These are phyloP conservation scores for Melinopterus prodromus DNA, from an alignment of 2,888 invertebrate species.

Conservation along the genomic window DNA sequence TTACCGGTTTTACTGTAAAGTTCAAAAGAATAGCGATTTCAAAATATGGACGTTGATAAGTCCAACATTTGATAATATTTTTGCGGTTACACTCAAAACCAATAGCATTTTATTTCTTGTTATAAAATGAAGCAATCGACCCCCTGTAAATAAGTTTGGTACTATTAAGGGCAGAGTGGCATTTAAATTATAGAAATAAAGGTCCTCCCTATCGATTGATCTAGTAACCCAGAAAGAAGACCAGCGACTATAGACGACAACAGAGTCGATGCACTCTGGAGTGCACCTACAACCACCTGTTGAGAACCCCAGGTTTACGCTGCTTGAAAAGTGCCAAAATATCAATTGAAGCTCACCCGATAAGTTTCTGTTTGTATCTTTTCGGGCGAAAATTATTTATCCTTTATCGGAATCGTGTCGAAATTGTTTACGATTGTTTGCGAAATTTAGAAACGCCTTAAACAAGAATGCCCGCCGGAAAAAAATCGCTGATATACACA, in stretches of 20 bases:
- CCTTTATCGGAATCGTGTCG: not conserved
- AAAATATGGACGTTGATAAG: no score
- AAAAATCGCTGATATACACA: not conserved
- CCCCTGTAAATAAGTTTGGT: not conserved
- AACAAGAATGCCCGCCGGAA: not conserved
- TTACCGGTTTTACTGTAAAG: no score
- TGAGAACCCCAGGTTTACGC: not conserved
- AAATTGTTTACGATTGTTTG: not conserved
- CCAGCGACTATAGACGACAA: not conserved
- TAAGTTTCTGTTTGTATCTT: not conserved
- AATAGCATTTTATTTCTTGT: no score
- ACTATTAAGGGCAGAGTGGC: not conserved
- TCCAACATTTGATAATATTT: no score
- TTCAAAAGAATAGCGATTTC: no score
- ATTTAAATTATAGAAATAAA: not conserved
- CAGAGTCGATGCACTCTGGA: not conserved
- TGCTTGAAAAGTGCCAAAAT: not conserved
- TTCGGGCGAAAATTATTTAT: not conserved
- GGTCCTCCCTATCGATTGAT: not conserved
- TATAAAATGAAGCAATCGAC: not conserved
- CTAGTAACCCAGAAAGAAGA: not conserved
- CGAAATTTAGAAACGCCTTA: not conserved
- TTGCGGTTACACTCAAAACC: no score
- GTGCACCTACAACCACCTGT: conserved; percentile 4
- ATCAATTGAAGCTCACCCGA: not conserved